phyloP scores from a whole-genome alignment of 2,113 vertebrate species.

The Axis porcinus region DNA sequence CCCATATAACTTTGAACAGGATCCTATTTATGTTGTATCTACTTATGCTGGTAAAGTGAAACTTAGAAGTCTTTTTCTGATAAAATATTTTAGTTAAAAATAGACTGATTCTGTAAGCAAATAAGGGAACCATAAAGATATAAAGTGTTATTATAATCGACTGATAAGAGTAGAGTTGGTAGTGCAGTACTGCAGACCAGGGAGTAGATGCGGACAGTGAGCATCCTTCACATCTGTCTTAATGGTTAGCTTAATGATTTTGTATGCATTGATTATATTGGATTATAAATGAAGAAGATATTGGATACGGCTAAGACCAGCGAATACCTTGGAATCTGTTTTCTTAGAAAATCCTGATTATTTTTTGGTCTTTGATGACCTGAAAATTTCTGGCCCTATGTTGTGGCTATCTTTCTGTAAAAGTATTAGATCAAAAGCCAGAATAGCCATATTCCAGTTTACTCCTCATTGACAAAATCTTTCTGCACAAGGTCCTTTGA shows the following conservation, averaged over 20 bases:
- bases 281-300: not conserved
- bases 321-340: not conserved
- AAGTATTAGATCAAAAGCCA: not conserved
- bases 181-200: not conserved
- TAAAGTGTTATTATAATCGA: not conserved
- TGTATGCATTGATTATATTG: not conserved
- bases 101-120: not conserved
- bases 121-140: not conserved
- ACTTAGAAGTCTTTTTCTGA: not conserved
- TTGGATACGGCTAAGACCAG: not conserved
- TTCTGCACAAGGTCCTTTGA: not conserved
- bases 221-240: not conserved
- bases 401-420: not conserved
- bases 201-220: not conserved
- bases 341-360: not conserved
- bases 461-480: not conserved
- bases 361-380: not conserved
- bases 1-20: not conserved
- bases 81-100: conserved; percentile 16
- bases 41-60: not conserved
- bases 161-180: not conserved
- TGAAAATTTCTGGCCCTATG: not conserved
- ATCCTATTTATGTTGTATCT: not conserved
- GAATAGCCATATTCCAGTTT: not conserved
- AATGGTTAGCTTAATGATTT: not conserved